Evolutionary conservation across 2,888 invertebrate genomes (phyloP), one percentile per base, ranked within the genome.

Genomic region (Heliconius ismenius): DNA sequence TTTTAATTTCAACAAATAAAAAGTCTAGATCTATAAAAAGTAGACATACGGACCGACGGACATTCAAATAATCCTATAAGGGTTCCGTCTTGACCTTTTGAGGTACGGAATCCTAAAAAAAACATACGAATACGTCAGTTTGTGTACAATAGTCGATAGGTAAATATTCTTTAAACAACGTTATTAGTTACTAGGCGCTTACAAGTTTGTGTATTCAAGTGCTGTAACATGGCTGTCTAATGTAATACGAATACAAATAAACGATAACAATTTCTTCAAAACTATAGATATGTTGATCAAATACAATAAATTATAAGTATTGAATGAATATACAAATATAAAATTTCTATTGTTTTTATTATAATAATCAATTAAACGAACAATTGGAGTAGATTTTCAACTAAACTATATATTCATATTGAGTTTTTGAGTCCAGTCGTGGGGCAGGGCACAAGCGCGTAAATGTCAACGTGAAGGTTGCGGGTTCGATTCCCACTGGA

Each of bases 191-290:
- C 26, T 13, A 69, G 21, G 54, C 54, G 54, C 32, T 28, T 49
- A 32, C 43, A 26, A 18, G n/a, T 32, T 54, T 69, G 21, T 54
- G 28, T 69, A 49, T 49, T 54, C 69, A 69, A 69, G 69, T 69
- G 69, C 54, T 9, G 49, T 11, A 54, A 69, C 49, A 43, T 28
- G 49, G 68, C 68, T 69, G 43, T 69, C 43, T 21, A 21, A 69
- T 69, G 69, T 28, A 54, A n/a, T 54, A n/a, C n/a, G 4, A 32
- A 69, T 54, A 54, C 49, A 69, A 69, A 54, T 28, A 69, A 32
- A 21, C 7, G n/a, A 28, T 28, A 49, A 26, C 28, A 49, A 54
- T 69, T 28, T 69, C 21, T 21, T 54, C 18, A 26, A n/a, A 54
- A 54, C 28, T 69, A 6, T 65, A 11, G 1, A 24, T 65, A 39